A percentile compares a stretch with the other conserved stretches of the same genome.
These are phyloP conservation scores for Bombyx huttoni DNA, from an alignment of 2,888 invertebrate genomes.

Conservation along the genomic window DNA sequence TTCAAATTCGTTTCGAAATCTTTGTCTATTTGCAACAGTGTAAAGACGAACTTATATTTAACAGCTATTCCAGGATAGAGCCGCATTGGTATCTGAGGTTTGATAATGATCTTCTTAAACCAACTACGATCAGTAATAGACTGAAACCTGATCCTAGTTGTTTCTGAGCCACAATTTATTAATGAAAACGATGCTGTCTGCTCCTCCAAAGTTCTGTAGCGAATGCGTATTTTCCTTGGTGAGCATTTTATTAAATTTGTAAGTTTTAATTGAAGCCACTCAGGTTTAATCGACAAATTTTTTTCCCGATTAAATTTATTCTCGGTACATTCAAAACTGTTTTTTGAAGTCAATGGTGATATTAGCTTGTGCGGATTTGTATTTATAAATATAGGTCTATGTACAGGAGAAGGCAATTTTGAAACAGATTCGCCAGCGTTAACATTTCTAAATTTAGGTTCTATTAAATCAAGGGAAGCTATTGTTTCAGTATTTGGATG, in stretches of 20 bases:
- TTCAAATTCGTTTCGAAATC: slow-evolving; percentile 27
- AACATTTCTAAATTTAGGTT: slow-evolving; percentile 9
- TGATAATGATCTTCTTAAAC: slow-evolving; percentile 26
- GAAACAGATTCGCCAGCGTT: slow-evolving; percentile 11
- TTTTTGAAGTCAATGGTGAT: slow-evolving; percentile 25
- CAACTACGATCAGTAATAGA: slow-evolving; percentile 22
- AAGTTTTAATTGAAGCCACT: slow-evolving; percentile 18
- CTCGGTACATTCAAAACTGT: slow-evolving; percentile 2
- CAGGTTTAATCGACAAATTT: slow-evolving; percentile 8
- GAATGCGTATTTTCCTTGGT: slow-evolving; percentile 28
- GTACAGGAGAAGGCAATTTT: slow-evolving; percentile 4
- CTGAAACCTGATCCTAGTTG: slow-evolving; percentile 33
- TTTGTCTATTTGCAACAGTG: slow-evolving; percentile 18
- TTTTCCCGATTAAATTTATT: background rate
- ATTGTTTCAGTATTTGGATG: slow-evolving; percentile 41
- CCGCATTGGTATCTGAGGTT: slow-evolving; percentile 28
- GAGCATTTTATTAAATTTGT: slow-evolving; percentile 22
- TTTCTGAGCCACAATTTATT: slow-evolving; percentile 29
- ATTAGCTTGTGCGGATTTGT: slow-evolving; percentile 37
- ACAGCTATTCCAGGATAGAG: slow-evolving; percentile 41
- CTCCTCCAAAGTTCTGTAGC: slow-evolving; percentile 16
- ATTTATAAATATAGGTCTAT: slow-evolving; percentile 25
- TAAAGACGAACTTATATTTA: slow-evolving; percentile 30
- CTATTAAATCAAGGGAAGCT: slow-evolving; percentile 7
- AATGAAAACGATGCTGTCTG: slow-evolving; percentile 36